phyloP scores from a whole-genome alignment of 1,140 invertebrate species.

The Lysiphlebus fabarum region DNA sequence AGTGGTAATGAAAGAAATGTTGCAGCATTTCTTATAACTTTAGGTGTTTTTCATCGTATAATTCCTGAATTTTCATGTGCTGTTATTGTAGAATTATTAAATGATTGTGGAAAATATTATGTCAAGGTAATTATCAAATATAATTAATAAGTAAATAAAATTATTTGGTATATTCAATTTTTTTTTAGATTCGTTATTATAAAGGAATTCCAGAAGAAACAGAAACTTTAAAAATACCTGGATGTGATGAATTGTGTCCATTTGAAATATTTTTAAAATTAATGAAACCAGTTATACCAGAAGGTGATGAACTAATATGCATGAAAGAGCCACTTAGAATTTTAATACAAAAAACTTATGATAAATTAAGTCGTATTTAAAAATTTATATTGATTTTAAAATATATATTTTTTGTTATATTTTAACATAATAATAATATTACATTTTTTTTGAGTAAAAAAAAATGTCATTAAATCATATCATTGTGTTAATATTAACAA shows the following conservation, averaged over 20 bases:
- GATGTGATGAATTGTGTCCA: background rate
- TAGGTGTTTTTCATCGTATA: slow-evolving; percentile 63
- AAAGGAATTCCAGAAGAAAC: slow-evolving; percentile 53
- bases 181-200: slow-evolving; percentile 6
- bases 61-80: slow-evolving; percentile 59
- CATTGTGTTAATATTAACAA: no score
- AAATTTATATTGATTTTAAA: no score
- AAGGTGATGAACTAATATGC: background rate
- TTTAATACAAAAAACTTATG: background rate
- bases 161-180: background rate
- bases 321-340: no score
- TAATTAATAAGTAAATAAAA: background rate
- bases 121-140: slow-evolving; percentile 29
- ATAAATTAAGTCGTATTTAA: background rate
- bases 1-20: slow-evolving; percentile 72
- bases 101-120: slow-evolving; percentile 23
- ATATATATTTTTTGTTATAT: no score
- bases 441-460: no score
- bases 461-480: no score
- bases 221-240: slow-evolving; percentile 46
- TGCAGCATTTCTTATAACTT: slow-evolving; percentile 61
- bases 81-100: slow-evolving; percentile 43
- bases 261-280: background rate
- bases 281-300: background rate
- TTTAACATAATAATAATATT: no score